These are phyloP conservation scores for Pelagia noctiluca DNA, from an alignment of 30 jellyfish, hydroid and myxozoan species.

Conservation along the genomic window DNA sequence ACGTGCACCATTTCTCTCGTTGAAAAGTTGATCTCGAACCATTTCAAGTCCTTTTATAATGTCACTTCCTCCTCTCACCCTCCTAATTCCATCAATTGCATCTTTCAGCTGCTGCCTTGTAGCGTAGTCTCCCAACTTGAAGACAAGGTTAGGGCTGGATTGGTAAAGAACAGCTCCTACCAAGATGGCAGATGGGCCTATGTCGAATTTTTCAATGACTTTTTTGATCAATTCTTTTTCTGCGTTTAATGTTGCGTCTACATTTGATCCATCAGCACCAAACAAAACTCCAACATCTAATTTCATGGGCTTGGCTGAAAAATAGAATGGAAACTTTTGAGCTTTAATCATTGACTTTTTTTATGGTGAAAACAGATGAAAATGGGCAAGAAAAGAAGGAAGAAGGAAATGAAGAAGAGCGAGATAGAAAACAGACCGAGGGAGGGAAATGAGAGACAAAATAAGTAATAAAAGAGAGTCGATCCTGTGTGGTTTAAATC, in stretches of 20 bases:
- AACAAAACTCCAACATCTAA: constrained; percentile 49
- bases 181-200: constrained; percentile 26
- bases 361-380: too few relatives aligned
- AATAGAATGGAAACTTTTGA: background rate
- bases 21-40: constrained; percentile 49
- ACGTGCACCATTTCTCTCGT: constrained; percentile 39
- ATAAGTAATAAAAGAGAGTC: too few relatives aligned
- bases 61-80: constrained; percentile 29
- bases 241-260: constrained; percentile 1
- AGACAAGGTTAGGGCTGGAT: constrained; percentile 19
- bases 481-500: too few relatives aligned
- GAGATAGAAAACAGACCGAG: too few relatives aligned
- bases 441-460: too few relatives aligned
- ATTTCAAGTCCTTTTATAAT: constrained; percentile 35
- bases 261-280: constrained; percentile 34
- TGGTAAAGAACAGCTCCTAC: constrained; percentile 67
- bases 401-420: too few relatives aligned
- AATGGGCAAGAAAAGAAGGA: too few relatives aligned
- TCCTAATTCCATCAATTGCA: constrained; percentile 15
- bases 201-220: constrained; percentile 28
- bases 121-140: constrained; percentile 35
- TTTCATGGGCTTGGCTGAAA: constrained; percentile 21
- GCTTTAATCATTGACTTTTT: too few relatives aligned
- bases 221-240: constrained; percentile 40
- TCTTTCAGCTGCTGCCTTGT: background rate